phyloP scores from a whole-genome alignment of 2,113 vertebrate species.

The Callipepla squamata region DNA sequence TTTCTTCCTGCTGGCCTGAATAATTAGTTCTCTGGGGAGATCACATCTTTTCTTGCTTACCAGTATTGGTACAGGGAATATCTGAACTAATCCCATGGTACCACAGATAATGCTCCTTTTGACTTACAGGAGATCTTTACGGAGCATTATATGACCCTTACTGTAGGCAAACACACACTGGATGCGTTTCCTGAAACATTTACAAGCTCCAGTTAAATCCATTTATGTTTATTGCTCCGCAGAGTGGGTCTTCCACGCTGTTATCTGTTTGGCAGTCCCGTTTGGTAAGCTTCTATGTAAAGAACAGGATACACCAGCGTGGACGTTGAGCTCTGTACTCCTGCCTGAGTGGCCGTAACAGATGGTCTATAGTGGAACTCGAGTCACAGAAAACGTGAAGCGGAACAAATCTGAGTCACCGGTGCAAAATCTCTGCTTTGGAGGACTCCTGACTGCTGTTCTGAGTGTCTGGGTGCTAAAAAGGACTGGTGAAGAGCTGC shows the following conservation, averaged over 20 bases:
- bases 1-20: slow-evolving; percentile 49
- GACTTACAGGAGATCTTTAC: neutral
- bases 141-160: neutral
- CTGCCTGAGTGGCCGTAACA: slow-evolving; percentile 16
- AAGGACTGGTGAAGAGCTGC: neutral
- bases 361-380: slow-evolving; percentile 32
- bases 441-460: neutral
- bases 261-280: neutral
- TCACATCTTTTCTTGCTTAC: slow-evolving; percentile 53
- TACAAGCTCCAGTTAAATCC: slow-evolving; percentile 17
- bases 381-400: neutral
- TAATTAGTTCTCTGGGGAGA: slow-evolving; percentile 69
- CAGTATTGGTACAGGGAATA: slow-evolving; percentile 2
- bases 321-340: neutral
- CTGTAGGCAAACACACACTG: neutral
- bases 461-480: neutral
- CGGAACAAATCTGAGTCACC: slow-evolving; percentile 16
- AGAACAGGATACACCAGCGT: neutral
- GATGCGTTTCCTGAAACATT: neutral
- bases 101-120: neutral
- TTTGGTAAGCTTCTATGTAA: neutral
- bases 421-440: neutral
- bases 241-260: neutral
- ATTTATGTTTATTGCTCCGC: neutral
- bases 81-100: slow-evolving; percentile 27